Evolutionary conservation across 2,888 invertebrate genomes (phyloP).

Genomic region (Drosophila monieri): DNA sequence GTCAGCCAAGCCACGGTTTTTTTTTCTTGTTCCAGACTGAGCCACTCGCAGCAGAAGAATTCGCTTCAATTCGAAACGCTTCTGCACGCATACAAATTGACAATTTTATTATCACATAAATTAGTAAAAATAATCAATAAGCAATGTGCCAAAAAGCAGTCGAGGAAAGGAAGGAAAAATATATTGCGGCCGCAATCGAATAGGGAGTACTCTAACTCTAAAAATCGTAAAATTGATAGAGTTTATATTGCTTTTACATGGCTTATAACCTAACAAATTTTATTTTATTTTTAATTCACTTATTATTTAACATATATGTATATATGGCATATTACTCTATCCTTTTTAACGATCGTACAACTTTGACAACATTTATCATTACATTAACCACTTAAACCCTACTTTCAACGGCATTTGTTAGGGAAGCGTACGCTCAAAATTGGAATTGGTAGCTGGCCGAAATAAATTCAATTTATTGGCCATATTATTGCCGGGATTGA

Average conservation of each 20-base stretch:
- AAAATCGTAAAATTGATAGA: not conserved
- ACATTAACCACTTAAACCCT: not conserved
- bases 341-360: too few species aligned
- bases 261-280: too few species aligned
- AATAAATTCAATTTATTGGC: constrained; percentile 74
- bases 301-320: too few species aligned
- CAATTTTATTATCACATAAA: constrained; percentile 79
- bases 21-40: constrained; percentile 8
- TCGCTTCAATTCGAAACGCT: constrained; percentile 36
- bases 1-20: constrained; percentile 51
- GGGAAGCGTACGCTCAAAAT: constrained; percentile 37
- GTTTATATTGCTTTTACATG: too few species aligned
- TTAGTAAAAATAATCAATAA: constrained; percentile 79
- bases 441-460: constrained; percentile 35
- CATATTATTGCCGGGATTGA: constrained; percentile 47
- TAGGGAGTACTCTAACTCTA: constrained; percentile 23
- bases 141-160: constrained; percentile 73
- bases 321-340: too few species aligned
- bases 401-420: not conserved
- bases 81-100: constrained; percentile 76
- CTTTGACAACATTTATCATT: too few species aligned
- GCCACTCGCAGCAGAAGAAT: constrained; percentile 27
- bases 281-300: too few species aligned
- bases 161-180: constrained; percentile 5
- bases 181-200: not conserved